Percentiles rank a stretch among this genome's conserved stretches.
phyloP scores from a whole-genome alignment of 2,797 vertebrate species.

The Spinus pinus region DNA sequence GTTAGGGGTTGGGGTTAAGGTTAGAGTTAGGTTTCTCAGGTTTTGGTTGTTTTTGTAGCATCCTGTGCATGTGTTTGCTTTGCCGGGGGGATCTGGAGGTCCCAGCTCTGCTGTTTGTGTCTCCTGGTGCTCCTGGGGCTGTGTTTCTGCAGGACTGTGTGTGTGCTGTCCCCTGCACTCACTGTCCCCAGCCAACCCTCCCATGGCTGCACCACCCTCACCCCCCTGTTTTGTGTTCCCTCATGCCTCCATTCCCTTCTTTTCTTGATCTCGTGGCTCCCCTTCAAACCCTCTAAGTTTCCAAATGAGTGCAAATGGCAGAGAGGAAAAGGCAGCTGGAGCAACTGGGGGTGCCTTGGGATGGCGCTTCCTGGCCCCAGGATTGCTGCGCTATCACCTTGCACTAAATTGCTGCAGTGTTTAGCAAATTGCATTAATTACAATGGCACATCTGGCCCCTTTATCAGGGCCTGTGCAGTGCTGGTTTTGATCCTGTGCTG shows the following conservation, averaged over 20 bases:
- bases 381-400: constrained; percentile 45
- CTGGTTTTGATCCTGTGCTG: constrained; percentile 59
- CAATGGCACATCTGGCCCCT: constrained; percentile 67
- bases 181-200: background rate
- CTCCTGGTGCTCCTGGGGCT: background rate
- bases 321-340: background rate
- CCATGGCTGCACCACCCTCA: fast-evolving
- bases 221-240: background rate
- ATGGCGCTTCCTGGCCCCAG: background rate
- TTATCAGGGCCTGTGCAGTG: constrained; percentile 46
- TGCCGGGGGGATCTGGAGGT: background rate
- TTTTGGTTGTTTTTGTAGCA: background rate
- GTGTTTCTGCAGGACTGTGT: fast-evolving
- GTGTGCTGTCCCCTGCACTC: background rate
- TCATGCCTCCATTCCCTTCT: background rate
- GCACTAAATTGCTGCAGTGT: constrained; percentile 62
- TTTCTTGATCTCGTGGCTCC: background rate
- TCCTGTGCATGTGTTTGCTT: fast-evolving
- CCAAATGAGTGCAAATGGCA: background rate
- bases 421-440: constrained; percentile 73
- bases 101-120: background rate
- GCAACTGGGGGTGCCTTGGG: constrained; percentile 43
- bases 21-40: background rate
- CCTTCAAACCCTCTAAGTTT: background rate
- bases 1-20: background rate